Evolutionary conservation across 2,888 invertebrate species (phyloP).

Genomic region (Leptopilina drosophilae): DNA sequence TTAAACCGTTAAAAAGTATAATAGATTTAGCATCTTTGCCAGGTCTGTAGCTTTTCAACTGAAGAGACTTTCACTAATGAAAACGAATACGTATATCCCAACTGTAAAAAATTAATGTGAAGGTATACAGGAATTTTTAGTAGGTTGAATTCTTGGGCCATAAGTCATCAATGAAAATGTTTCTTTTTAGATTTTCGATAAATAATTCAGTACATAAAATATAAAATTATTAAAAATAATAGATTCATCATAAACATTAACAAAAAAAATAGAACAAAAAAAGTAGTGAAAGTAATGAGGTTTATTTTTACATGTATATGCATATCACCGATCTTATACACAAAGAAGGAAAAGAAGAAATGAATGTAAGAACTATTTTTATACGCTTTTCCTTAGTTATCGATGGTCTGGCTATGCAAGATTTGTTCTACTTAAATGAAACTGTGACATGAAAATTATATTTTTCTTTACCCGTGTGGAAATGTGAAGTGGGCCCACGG

Average conservation of each 20-base stretch:
- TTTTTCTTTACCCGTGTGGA: no score
- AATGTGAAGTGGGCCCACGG: no score
- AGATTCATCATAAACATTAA: not conserved
- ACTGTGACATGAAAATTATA: not conserved
- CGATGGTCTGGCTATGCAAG: not conserved
- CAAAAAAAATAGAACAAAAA: not conserved
- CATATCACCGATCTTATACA: no score
- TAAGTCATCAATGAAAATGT: not conserved
- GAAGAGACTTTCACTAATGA: slow-evolving; percentile 15
- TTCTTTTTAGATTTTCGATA: not conserved
- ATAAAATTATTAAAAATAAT: no score
- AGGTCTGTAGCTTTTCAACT: slow-evolving; percentile 7
- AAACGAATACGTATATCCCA: slow-evolving; percentile 13
- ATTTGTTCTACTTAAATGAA: slow-evolving; percentile 1
- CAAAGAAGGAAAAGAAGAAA: no score
- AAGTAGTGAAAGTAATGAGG: no score
- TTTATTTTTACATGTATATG: no score
- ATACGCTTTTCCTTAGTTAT: not conserved
- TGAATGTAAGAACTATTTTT: not conserved
- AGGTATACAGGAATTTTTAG: not conserved
- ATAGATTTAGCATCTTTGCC: not conserved
- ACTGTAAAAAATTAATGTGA: not conserved
- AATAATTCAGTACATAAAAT: no score
- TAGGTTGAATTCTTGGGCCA: slow-evolving; percentile 1
- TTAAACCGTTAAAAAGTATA: slow-evolving; percentile 14